phyloP scores from a whole-genome alignment of 2,113 vertebrate genomes.

The Brevimyrus niger region DNA sequence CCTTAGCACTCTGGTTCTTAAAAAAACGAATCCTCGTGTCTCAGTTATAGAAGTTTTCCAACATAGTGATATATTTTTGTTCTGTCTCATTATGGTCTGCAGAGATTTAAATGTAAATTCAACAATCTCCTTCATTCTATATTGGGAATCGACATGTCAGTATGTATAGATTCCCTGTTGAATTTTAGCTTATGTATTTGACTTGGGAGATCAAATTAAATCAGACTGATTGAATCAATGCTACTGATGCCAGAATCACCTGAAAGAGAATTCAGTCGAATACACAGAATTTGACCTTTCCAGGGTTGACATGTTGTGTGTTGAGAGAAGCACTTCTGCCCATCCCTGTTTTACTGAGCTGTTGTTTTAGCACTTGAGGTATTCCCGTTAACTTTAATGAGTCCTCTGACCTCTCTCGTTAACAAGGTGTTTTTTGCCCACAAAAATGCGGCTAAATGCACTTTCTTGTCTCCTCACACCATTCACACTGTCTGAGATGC shows the following conservation, averaged over 20 bases:
- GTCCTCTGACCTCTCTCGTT: neutral
- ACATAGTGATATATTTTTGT: neutral
- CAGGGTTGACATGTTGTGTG: neutral
- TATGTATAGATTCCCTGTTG: neutral
- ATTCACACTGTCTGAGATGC: neutral
- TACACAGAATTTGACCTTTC: neutral
- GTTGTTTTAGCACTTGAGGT: neutral
- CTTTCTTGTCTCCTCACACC: neutral
- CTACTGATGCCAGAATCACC: neutral
- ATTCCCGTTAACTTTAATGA: neutral
- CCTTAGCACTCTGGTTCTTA: neutral
- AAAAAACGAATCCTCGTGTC: neutral
- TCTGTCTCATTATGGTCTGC: neutral
- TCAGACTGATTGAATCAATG: neutral
- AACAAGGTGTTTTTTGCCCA: neutral
- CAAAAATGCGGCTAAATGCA: neutral
- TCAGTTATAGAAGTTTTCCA: neutral
- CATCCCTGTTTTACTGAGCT: neutral
- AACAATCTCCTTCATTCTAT: neutral
- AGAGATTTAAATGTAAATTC: neutral
- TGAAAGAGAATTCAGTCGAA: neutral
- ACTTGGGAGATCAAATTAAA: neutral
- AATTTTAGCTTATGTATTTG: neutral
- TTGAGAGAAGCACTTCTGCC: neutral
- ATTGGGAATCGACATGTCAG: neutral